These are phyloP conservation scores for Clepsis dumicolana DNA, from an alignment of 2,888 invertebrate species.

Conservation along the genomic window DNA sequence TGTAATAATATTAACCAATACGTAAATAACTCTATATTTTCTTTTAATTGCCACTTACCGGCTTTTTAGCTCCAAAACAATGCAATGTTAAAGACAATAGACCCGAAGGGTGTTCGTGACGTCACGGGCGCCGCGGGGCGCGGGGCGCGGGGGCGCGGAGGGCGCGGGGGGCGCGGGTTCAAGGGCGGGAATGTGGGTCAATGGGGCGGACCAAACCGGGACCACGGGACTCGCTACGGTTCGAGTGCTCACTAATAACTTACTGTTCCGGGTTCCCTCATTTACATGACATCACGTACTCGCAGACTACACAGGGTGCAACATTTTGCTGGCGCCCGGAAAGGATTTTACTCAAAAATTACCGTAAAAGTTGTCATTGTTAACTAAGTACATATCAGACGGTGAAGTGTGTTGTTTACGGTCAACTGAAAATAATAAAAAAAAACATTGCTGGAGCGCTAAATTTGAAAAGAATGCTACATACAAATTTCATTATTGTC, in stretches of 20 bases:
- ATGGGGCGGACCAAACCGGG: slow-evolving; percentile 62
- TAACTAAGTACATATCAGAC: too few relatives aligned
- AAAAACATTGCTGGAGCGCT: too few relatives aligned
- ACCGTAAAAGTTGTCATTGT: too few relatives aligned
- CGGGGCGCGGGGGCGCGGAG: slow-evolving; percentile 76
- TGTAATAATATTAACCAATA: too few relatives aligned
- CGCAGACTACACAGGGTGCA: background rate
- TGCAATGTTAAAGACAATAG: slow-evolving; percentile 59
- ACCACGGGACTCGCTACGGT: slow-evolving; percentile 60
- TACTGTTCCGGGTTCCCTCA: slow-evolving; percentile 24
- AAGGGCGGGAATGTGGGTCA: slow-evolving; percentile 82
- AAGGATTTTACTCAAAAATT: too few relatives aligned
- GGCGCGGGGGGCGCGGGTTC: slow-evolving; percentile 75
- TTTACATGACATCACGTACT: slow-evolving; percentile 1
- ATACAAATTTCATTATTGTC: too few relatives aligned
- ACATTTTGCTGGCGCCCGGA: background rate
- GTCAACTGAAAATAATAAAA: too few relatives aligned
- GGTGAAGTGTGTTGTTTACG: too few relatives aligned
- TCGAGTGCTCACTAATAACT: slow-evolving; percentile 31
- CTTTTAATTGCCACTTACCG: slow-evolving; percentile 49
- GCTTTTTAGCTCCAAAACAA: slow-evolving; percentile 56
- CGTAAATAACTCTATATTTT: slow-evolving; percentile 23
- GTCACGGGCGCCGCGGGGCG: slow-evolving; percentile 66
- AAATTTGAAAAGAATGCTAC: too few relatives aligned
- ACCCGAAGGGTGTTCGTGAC: slow-evolving; percentile 69